Evolutionary conservation across 1,140 invertebrate genomes (phyloP).

Genomic region (Periplaneta americana): DNA sequence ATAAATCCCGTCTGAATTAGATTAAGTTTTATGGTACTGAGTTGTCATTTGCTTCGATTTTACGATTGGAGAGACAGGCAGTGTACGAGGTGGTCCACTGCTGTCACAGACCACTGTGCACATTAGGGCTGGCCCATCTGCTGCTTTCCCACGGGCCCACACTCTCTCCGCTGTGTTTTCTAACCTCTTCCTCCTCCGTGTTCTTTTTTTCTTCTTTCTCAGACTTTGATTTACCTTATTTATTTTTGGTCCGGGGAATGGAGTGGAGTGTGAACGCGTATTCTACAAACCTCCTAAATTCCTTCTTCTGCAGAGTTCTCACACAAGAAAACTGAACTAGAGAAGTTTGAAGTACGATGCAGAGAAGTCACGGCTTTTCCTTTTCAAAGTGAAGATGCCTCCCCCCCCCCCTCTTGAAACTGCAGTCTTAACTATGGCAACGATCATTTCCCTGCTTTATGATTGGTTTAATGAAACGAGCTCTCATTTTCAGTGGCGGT

Average conservation of each 20-base stretch:
- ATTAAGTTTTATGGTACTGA: too few species aligned
- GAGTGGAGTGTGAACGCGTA: neutral
- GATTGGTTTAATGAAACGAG: too few species aligned
- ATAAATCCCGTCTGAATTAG: too few species aligned
- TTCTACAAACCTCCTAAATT: neutral
- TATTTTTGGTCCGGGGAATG: neutral
- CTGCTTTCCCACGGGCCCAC: neutral
- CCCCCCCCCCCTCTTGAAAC: too few species aligned
- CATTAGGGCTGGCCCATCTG: neutral
- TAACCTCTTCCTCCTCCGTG: neutral
- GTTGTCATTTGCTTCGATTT: too few species aligned
- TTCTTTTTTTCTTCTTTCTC: neutral
- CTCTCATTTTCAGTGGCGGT: too few species aligned
- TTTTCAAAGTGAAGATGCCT: neutral
- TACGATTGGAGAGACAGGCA: too few species aligned
- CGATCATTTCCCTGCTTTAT: too few species aligned
- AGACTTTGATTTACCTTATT: neutral
- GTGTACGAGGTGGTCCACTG: too few species aligned
- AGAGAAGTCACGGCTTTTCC: neutral
- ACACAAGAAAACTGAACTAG: neutral
- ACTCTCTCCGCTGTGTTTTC: neutral
- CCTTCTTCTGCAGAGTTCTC: neutral
- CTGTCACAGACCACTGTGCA: too few species aligned
- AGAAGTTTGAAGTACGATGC: neutral
- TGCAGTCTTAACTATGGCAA: too few species aligned